These are phyloP conservation scores for Hydractinia symbiolongicarpus DNA, from an alignment of 30 jellyfish, hydroid and myxozoan genomes.

Conservation along the genomic window DNA sequence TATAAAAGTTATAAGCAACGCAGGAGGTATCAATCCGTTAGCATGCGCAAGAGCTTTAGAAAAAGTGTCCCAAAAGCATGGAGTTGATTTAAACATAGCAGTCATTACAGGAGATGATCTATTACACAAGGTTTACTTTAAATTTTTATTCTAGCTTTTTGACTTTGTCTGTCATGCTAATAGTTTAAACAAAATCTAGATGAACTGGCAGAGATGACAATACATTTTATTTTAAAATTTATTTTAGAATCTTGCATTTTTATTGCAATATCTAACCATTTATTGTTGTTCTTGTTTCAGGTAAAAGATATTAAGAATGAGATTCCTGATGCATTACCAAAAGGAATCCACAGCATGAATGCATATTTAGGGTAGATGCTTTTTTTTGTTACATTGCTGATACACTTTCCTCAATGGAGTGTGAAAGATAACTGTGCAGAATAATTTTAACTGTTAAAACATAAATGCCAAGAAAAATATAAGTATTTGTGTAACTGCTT, in stretches of 20 bases:
- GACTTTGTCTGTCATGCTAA: not conserved
- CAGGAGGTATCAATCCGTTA: slow-evolving; percentile 81
- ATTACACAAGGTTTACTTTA: slow-evolving; percentile 29
- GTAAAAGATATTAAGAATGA: slow-evolving; percentile 20
- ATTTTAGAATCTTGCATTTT: not conserved
- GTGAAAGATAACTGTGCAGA: no score
- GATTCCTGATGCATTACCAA: not conserved
- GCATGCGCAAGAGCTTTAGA: slow-evolving; percentile 76
- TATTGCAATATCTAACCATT: no score
- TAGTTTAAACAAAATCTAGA: no score
- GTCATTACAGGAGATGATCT: slow-evolving; percentile 88
- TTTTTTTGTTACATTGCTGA: not conserved
- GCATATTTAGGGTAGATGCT: slow-evolving; percentile 64
- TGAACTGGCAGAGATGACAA: no score
- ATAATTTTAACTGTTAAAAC: no score
- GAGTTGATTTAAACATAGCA: slow-evolving; percentile 69
- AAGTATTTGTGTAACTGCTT: no score
- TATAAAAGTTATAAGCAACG: slow-evolving; percentile 68
- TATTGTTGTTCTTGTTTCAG: not conserved
- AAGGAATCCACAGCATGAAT: slow-evolving; percentile 66
- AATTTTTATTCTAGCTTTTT: not conserved
- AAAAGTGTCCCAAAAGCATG: slow-evolving; percentile 55
- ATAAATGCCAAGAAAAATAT: no score
- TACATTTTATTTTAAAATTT: not conserved
- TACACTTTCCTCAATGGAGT: not conserved